phyloP scores from a whole-genome alignment of 35 echinoderm and acorn worm species.

The Patiria miniata region DNA sequence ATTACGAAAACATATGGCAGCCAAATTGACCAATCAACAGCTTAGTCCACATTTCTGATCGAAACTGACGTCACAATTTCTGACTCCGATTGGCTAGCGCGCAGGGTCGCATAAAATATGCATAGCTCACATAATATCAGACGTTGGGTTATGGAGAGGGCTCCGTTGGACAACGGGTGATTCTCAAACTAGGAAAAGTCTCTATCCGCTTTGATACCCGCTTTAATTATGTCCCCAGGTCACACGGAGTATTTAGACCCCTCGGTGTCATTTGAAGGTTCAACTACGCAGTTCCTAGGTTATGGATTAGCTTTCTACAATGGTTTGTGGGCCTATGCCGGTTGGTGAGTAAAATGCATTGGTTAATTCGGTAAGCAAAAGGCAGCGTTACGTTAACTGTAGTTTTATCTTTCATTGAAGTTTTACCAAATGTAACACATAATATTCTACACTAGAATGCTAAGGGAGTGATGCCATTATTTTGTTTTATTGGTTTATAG shows the following conservation, averaged over 20 bases:
- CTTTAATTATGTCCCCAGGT: neutral
- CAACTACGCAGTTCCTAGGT: neutral
- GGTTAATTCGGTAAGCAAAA: neutral
- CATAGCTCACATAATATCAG: too few species aligned
- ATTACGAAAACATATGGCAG: too few species aligned
- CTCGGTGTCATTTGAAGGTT: neutral
- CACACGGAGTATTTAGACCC: neutral
- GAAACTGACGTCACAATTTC: too few species aligned
- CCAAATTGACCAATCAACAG: too few species aligned
- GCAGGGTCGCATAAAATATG: too few species aligned
- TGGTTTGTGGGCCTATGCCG: neutral
- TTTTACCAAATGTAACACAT: neutral
- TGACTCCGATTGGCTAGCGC: too few species aligned
- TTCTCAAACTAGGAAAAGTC: too few species aligned
- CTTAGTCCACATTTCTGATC: too few species aligned
- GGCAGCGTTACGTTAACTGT: neutral
- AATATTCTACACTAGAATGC: neutral
- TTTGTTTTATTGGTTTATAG: neutral
- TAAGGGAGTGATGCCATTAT: neutral
- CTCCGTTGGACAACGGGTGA: too few species aligned
- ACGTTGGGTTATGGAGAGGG: too few species aligned
- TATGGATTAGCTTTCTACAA: neutral
- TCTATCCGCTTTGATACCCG: too few species aligned
- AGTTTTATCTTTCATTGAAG: neutral
- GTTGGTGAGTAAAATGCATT: neutral